phyloP scores from a whole-genome alignment of 2,888 invertebrate genomes.

The Diaphora mendica region DNA sequence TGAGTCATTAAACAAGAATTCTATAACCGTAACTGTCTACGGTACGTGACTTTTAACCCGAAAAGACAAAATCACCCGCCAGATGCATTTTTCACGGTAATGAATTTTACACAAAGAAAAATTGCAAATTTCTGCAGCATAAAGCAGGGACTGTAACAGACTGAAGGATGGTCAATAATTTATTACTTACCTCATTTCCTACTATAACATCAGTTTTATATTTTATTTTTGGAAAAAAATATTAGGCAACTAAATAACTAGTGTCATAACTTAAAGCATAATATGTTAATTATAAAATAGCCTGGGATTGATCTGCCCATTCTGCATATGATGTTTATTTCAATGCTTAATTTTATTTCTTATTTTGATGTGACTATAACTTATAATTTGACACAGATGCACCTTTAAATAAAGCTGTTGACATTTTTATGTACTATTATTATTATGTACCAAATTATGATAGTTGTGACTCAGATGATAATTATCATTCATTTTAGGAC shows the following conservation, averaged over 20 bases:
- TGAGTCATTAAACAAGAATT: constrained; percentile 60
- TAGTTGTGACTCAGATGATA: no score
- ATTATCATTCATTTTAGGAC: no score
- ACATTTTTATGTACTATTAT: no score
- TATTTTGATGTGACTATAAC: no score
- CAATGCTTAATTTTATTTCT: no score
- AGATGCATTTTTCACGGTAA: constrained; percentile 72
- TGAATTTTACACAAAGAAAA: constrained; percentile 70
- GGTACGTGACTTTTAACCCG: constrained; percentile 75
- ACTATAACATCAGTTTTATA: constrained; percentile 2
- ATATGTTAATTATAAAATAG: no score
- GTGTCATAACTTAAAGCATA: no score
- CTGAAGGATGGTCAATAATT: constrained; percentile 64
- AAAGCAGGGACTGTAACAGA: constrained; percentile 58
- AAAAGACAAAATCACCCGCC: constrained; percentile 59
- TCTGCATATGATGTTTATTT: no score
- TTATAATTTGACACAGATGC: no score
- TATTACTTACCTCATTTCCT: constrained; percentile 62
- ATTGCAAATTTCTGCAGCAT: constrained; percentile 73
- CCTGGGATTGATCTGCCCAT: no score
- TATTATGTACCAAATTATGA: no score
- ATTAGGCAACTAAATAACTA: neutral
- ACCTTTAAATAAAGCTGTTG: no score
- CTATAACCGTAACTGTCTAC: constrained; percentile 68
- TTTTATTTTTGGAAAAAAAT: constrained; percentile 13